A percentile compares a stretch with the other conserved stretches of the same genome.
phyloP scores from a whole-genome alignment of 2,888 invertebrate genomes.

The Penaeus monodon region DNA sequence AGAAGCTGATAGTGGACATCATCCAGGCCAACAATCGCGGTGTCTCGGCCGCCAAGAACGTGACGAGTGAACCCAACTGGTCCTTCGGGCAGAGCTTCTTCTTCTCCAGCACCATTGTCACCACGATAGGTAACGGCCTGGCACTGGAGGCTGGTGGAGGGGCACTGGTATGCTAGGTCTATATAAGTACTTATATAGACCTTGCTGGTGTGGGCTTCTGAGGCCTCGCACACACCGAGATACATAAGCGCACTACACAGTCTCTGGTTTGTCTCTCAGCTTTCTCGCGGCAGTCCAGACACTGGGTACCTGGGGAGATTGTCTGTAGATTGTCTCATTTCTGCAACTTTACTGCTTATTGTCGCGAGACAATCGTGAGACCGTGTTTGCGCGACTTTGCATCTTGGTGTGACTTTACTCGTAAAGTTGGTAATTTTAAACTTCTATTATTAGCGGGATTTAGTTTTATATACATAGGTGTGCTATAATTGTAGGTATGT shows the following conservation, averaged over 20 bases:
- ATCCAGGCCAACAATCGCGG: constrained; percentile 83
- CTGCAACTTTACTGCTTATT: too few relatives aligned
- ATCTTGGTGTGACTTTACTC: too few relatives aligned
- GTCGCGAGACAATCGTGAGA: too few relatives aligned
- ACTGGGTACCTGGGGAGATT: too few relatives aligned
- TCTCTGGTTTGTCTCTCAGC: neutral
- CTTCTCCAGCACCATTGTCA: constrained; percentile 88
- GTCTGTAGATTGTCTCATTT: too few relatives aligned
- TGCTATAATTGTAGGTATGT: neutral
- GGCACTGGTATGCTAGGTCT: neutral
- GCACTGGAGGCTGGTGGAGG: neutral
- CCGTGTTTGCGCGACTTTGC: too few relatives aligned
- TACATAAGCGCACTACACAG: neutral
- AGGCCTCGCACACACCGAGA: too few relatives aligned
- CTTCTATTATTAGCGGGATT: neutral
- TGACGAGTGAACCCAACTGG: constrained; percentile 86
- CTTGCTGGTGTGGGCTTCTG: too few relatives aligned
- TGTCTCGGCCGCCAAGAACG: constrained; percentile 82
- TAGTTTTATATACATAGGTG: neutral
- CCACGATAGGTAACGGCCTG: constrained; percentile 82
- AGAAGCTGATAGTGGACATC: constrained; percentile 79
- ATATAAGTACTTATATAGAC: too few relatives aligned
- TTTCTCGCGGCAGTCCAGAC: too few relatives aligned
- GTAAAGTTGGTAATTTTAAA: too few relatives aligned
- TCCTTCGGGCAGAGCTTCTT: constrained; percentile 90